phyloP scores from a whole-genome alignment of 2,797 vertebrate genomes.

The Sebastes reedi region DNA sequence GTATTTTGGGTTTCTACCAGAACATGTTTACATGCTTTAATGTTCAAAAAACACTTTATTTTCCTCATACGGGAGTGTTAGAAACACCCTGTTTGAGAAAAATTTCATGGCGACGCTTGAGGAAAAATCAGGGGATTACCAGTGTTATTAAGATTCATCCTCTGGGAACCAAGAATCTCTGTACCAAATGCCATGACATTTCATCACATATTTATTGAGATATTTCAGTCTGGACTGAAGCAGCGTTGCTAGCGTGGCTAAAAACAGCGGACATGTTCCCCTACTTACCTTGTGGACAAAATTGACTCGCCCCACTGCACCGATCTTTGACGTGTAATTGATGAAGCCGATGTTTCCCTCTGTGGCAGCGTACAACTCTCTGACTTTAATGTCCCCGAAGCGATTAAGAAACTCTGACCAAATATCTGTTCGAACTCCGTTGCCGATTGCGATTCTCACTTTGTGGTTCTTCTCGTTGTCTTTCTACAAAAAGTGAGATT shows the following conservation, averaged over 20 bases:
- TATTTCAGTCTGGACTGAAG: background rate
- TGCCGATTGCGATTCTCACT: constrained; percentile 89
- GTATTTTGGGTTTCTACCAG: too few species aligned
- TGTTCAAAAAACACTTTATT: too few species aligned
- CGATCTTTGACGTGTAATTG: constrained; percentile 89
- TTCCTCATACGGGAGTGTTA: too few species aligned
- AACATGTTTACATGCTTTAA: too few species aligned
- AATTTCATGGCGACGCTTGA: fast-evolving
- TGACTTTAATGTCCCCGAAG: constrained; percentile 86
- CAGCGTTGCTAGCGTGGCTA: background rate
- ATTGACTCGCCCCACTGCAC: constrained; percentile 85
- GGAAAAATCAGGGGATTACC: background rate
- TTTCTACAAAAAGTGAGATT: constrained; percentile 73
- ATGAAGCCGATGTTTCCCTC: constrained; percentile 91
- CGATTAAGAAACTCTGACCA: constrained; percentile 89
- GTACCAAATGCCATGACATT: too few species aligned
- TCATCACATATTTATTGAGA: background rate
- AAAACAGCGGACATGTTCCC: background rate
- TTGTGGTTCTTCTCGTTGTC: constrained; percentile 85
- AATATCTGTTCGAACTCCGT: constrained; percentile 86
- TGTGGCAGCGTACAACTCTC: constrained; percentile 89
- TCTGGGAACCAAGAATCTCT: background rate
- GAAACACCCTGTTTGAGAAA: too few species aligned
- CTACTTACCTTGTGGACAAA: constrained; percentile 81
- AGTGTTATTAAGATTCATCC: background rate